These are phyloP conservation scores for Passerina amoena DNA, from an alignment of 2,113 vertebrate species.

Conservation along the genomic window DNA sequence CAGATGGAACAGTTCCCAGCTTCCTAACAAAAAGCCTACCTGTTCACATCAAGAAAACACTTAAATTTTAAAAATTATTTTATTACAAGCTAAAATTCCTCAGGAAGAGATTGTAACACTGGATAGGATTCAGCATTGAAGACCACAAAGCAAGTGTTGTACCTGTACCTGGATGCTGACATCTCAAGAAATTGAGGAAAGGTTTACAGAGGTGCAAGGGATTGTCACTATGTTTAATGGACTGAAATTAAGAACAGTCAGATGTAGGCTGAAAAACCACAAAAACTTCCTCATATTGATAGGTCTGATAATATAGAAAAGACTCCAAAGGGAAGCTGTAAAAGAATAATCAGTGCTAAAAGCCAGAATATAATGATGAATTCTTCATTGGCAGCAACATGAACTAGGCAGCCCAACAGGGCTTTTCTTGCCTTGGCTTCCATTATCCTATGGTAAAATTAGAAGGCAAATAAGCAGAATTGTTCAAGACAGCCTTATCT, in stretches of 20 bases:
- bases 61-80: neutral
- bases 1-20: neutral
- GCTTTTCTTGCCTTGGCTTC: neutral
- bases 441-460: constrained; percentile 40
- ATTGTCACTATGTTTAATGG: neutral
- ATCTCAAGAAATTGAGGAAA: neutral
- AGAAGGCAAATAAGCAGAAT: constrained; percentile 52
- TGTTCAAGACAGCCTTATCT: constrained; percentile 16
- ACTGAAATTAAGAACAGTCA: neutral
- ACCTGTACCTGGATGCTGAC: neutral
- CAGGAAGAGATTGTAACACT: neutral
- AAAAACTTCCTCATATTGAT: neutral
- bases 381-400: neutral
- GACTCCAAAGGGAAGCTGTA: neutral
- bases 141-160: neutral
- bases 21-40: neutral
- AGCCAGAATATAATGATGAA: neutral
- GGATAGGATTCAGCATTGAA: neutral
- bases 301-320: neutral
- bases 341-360: neutral
- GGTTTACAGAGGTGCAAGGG: neutral
- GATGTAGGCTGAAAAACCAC: neutral
- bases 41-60: neutral
- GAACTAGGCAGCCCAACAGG: neutral
- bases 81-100: neutral